Conservation (phyloP, 2,797 vertebrate genomes). For the Bothrops alternatus region DNA sequence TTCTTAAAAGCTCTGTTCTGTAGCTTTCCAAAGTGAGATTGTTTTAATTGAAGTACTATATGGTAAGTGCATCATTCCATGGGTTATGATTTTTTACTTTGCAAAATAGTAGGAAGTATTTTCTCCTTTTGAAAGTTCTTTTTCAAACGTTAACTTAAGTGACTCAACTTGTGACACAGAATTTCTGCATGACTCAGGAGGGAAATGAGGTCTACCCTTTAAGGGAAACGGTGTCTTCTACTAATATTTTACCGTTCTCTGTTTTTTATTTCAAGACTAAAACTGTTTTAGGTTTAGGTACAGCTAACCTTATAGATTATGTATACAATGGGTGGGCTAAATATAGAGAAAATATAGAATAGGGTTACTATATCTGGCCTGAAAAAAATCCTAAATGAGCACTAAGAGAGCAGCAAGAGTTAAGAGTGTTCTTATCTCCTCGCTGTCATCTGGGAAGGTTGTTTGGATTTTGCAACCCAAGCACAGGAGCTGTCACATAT, state of each 20-base stretch:
- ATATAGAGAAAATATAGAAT: not conserved
- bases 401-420: not conserved
- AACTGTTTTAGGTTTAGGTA: not conserved
- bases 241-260: not conserved
- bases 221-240: not conserved
- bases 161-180: not conserved
- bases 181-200: not conserved
- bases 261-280: not conserved
- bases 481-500: not conserved
- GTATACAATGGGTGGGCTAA: not conserved
- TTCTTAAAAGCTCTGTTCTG: not conserved
- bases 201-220: not conserved
- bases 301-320: not conserved
- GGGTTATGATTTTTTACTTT: not conserved
- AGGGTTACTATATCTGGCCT: not conserved
- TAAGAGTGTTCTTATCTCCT: not conserved
- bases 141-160: not conserved
- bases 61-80: not conserved
- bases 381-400: not conserved
- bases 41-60: not conserved
- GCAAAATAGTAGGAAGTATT: not conserved
- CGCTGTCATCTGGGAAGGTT: not conserved
- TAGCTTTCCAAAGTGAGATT: not conserved
- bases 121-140: slow-evolving; percentile 1
- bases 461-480: not conserved